Conservation (phyloP, 2,888 invertebrate species). For the Magallana nippona region DNA sequence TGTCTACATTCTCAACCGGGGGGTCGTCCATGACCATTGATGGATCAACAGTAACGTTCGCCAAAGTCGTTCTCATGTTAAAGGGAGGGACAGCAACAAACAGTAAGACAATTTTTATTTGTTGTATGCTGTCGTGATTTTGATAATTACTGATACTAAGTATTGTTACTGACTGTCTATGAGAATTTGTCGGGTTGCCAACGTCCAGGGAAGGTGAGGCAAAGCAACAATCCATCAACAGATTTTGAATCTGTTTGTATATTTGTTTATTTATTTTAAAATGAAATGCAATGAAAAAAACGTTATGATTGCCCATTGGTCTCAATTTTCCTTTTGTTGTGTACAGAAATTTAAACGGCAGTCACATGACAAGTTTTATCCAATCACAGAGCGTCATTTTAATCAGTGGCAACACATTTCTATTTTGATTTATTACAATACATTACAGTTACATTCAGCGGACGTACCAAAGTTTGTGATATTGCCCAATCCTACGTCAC, state of each 20-base stretch:
- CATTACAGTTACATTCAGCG: background rate
- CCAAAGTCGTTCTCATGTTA: background rate
- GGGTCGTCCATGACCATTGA: background rate
- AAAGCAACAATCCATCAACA: too few relatives aligned
- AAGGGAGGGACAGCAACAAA: background rate
- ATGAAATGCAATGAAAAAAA: too few relatives aligned
- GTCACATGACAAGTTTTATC: too few relatives aligned
- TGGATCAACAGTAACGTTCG: background rate
- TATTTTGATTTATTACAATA: background rate
- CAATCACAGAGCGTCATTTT: too few relatives aligned
- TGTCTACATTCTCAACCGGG: background rate
- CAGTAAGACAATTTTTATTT: background rate
- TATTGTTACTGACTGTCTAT: background rate
- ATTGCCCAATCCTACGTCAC: background rate
- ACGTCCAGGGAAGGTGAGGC: too few relatives aligned
- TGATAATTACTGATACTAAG: background rate
- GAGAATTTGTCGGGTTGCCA: too few relatives aligned
- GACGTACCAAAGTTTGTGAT: background rate
- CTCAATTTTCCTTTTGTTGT: too few relatives aligned
- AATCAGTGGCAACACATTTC: too few relatives aligned
- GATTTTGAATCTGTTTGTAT: too few relatives aligned
- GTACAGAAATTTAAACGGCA: too few relatives aligned
- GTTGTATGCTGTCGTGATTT: background rate
- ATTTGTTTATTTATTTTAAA: too few relatives aligned
- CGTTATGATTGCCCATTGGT: too few relatives aligned